Base-by-base conservation (phyloP, 1,140 invertebrate species). In the Diachasma alloeum region DNA sequence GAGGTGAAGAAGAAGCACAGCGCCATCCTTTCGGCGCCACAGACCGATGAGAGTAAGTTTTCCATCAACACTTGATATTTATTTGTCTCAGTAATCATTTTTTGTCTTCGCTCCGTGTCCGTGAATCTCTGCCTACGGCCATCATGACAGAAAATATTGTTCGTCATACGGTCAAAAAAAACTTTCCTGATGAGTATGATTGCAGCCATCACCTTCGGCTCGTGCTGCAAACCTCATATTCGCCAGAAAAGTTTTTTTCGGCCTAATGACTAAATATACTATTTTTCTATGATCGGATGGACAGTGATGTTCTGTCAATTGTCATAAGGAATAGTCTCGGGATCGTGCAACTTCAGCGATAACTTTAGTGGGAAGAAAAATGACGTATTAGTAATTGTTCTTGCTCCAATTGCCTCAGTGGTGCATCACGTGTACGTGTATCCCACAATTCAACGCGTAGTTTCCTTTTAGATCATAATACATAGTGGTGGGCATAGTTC, bases 1-100 rank as follows among this genome's bases (percentile, higher is more conserved):
- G 97, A 99, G 91, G 98, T 99, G 39, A 99, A 99, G 93, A 99
- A 98, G 93, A 99, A 99, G 93, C 98, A 99, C 91, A 99, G 97
- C 91, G 95, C 96, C 89, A 99, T 99, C 85, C 92, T 99, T 82
- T 98, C 97, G 83, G 98, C 98, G 81, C 98, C 98, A 78, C 97
- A 98, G 86, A 98, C 97, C 86, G 98, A 99, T 93, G 98, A 99
- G 91, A 99, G 97, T 99, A 92, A 97, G 95, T 94, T 19, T 19
- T 53, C n/a, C n/a, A 53, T 19, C n/a, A n/a, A n/a, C n/a, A n/a
- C n/a, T n/a, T n/a, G n/a, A n/a, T n/a, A n/a, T n/a, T n/a, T n/a
- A n/a, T n/a, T n/a, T n/a, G n/a, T n/a, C n/a, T n/a, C n/a, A n/a
- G n/a, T n/a, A n/a, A n/a, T n/a, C n/a, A n/a, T n/a, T n/a, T n/a